Evolutionary conservation across 2,113 vertebrate genomes (phyloP).

Genomic region (human (Homo sapiens)): DNA sequence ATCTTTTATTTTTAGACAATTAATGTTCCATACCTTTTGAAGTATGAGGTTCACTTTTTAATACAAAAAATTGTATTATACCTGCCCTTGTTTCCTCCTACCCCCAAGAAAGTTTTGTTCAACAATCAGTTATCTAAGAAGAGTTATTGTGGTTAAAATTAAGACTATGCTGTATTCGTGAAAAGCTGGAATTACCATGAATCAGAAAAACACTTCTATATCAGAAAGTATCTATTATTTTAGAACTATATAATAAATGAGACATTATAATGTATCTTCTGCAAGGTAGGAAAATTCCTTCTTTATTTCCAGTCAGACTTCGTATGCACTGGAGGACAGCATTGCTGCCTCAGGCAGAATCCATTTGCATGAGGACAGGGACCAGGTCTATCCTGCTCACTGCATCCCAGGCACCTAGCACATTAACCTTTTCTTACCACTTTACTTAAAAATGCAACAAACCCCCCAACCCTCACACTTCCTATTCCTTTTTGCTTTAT

Average conservation of each 20-base stretch:
- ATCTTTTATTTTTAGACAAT: neutral
- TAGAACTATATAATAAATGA: neutral
- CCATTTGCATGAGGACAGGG: neutral
- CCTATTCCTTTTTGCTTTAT: neutral
- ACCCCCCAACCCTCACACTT: neutral
- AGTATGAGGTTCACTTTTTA: neutral
- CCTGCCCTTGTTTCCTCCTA: neutral
- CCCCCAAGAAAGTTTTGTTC: neutral
- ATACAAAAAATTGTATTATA: neutral
- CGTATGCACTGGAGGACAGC: neutral
- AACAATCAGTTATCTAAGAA: neutral
- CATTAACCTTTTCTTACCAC: neutral
- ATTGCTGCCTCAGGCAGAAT: neutral
- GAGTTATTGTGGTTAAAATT: slow-evolving; percentile 28
- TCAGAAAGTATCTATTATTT: neutral
- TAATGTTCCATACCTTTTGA: neutral
- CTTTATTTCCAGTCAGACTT: neutral
- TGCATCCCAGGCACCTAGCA: neutral
- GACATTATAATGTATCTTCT: neutral
- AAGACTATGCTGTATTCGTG: neutral
- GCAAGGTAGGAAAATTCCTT: neutral
- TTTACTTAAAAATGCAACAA: neutral
- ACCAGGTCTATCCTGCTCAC: neutral
- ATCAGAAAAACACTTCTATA: slow-evolving; percentile 35
- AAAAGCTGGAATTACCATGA: neutral